Conservation (phyloP, 2,888 invertebrate species). For the Chamaedrilus cognettii region DNA sequence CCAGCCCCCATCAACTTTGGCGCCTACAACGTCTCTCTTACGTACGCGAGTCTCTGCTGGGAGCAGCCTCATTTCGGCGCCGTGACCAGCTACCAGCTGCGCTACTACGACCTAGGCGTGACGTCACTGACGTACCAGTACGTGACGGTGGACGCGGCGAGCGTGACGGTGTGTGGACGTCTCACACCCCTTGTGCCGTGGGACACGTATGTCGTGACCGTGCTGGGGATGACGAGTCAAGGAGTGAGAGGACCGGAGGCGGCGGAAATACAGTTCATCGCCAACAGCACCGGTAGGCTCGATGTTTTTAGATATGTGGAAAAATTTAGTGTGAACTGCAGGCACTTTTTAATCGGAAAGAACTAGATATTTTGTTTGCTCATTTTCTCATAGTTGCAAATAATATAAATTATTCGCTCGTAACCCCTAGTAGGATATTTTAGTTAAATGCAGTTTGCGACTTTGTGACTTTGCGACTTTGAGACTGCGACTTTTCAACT, state of each 20-base stretch:
- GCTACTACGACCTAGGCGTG: not conserved
- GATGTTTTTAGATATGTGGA: no score
- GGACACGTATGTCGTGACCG: not conserved
- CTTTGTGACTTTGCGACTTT: no score
- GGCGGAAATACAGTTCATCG: not conserved
- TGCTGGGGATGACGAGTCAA: not conserved
- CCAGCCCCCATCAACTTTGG: not conserved
- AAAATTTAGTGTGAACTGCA: no score
- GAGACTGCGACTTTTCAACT: no score
- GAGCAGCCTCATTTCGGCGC: not conserved
- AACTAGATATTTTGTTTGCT: no score
- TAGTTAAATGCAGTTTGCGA: no score
- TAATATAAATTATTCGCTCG: no score
- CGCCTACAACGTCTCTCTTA: not conserved
- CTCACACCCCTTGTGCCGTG: not conserved
- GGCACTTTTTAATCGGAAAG: no score
- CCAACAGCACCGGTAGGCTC: not conserved
- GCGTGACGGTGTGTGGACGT: not conserved
- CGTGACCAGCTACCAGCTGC: not conserved
- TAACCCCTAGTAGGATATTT: no score
- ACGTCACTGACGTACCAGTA: not conserved
- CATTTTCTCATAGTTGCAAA: no score
- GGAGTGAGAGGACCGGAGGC: slow-evolving; percentile 1
- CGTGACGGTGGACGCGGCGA: not conserved
- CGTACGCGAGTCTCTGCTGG: not conserved